Evolutionary conservation across 2,888 invertebrate species (phyloP), one percentile per base, ranked within the genome.

Genomic region (Ennomos erosarius): DNA sequence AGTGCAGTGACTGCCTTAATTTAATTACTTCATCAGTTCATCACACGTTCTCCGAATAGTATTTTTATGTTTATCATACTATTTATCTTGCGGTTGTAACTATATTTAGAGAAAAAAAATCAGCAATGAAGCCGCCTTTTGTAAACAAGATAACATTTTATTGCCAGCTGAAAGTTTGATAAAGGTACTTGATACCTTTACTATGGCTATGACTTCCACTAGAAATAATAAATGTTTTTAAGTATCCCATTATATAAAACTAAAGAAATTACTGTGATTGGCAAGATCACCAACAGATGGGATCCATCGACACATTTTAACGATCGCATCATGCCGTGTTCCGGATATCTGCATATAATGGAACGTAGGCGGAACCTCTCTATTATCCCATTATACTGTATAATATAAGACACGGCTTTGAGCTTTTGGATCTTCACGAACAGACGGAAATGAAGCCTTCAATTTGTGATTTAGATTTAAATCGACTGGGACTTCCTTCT

Each of bases 321-420:
- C 49, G 64, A 73, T 73, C 71, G 61, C 59, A 67, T 65, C 62
- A 55, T 62, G 65, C 64, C 47, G 66, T 73, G 77, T 79, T 78
- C 78, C 75, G 76, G 76, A 78, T 79, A 84, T 87, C 87, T 89
- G 84, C 88, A 89, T 89, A 90, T 89, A 90, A 88, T 88, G 79
- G 87, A 51, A 63, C 69, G 88, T 87, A 82, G 89, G 89, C 82
- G 88, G 84, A 64, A 68, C 69, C 68, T 71, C 68, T 76, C 76
- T 77, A 82, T 88, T 85, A 82, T 82, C 72, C 79, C 78, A 84
- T 82, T 82, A 81, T 75, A 82, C 82, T 83, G 76, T 78, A 77
- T 16, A n/a, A n/a, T n/a, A n/a, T 64, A 72, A 74, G 65, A 65
- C 67, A 69, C 70, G 67, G 66, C 59, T 71, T 54, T 40, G 44